Evolutionary conservation across 2,797 vertebrate genomes (phyloP).

Genomic region (Lates japonicus): DNA sequence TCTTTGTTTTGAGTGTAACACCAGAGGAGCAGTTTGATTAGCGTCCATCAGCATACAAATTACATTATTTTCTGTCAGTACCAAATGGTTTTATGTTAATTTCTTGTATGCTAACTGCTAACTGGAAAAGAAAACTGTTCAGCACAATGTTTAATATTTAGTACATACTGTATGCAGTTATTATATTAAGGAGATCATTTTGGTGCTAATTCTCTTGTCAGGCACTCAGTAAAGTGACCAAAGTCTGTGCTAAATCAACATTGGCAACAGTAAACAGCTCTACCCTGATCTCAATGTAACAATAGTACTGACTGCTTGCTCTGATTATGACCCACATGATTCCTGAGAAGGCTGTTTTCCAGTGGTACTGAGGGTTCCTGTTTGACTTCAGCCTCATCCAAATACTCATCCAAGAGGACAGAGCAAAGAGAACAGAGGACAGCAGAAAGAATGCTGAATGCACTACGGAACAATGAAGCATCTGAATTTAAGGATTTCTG

Average conservation of each 20-base stretch:
- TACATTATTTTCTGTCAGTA: neutral
- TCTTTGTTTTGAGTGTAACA: too few species aligned
- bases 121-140: too few species aligned
- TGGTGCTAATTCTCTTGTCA: neutral
- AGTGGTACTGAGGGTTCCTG: constrained; percentile 17
- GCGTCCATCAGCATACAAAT: neutral
- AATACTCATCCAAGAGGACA: too few species aligned
- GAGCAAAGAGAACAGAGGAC: too few species aligned
- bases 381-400: neutral
- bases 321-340: constrained; percentile 39
- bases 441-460: neutral
- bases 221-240: neutral
- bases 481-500: neutral
- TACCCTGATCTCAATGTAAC: constrained; percentile 10
- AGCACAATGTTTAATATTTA: neutral
- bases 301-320: constrained; percentile 3
- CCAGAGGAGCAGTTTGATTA: too few species aligned
- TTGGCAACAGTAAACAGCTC: constrained; percentile 18
- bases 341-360: neutral
- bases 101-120: too few species aligned
- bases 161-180: neutral
- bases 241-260: neutral
- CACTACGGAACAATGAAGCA: neutral
- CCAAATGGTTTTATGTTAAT: too few species aligned
- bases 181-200: neutral